A percentile compares a stretch with the other conserved stretches of the same genome.
These are phyloP conservation scores for Cololabis saira DNA, from an alignment of 2,113 vertebrate genomes.

Conservation along the genomic window DNA sequence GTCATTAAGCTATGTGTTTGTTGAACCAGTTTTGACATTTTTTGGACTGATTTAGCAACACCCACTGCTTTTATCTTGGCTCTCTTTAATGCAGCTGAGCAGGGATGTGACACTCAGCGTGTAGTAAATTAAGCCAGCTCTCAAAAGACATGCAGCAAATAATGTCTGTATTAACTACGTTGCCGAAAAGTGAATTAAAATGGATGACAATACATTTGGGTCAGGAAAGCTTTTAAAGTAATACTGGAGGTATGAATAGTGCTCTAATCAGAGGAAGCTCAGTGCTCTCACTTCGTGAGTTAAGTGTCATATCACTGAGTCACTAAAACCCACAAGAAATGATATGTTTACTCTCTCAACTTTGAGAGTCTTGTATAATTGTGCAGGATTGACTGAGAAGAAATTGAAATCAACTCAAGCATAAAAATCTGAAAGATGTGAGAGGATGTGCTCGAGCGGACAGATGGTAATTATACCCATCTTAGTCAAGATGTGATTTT, in stretches of 20 bases:
- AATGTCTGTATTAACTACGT: background rate
- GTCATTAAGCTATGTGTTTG: too few species aligned
- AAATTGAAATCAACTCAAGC: conserved; percentile 27
- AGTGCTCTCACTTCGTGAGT: background rate
- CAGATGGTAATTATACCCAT: conserved; percentile 31
- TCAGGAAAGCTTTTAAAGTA: conserved; percentile 36
- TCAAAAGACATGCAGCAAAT: background rate
- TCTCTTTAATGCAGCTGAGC: background rate
- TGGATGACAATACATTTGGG: background rate
- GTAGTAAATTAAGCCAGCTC: background rate
- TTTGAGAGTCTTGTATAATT: conserved; percentile 16
- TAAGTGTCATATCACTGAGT: conserved; percentile 26
- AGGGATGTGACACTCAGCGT: background rate
- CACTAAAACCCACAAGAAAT: conserved; percentile 27
- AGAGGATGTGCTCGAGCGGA: background rate
- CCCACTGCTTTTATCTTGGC: background rate
- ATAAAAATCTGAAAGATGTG: conserved; percentile 9
- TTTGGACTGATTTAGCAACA: background rate
- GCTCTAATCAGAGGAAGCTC: conserved; percentile 25
- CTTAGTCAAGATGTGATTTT: conserved; percentile 28
- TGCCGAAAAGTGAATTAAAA: background rate
- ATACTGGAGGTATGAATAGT: background rate
- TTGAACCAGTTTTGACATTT: too few species aligned
- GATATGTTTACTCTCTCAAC: conserved; percentile 20
- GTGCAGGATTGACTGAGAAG: conserved; percentile 14